Evolutionary conservation across 2,888 invertebrate species (phyloP).

Genomic region (Tolmerus cingulatus): DNA sequence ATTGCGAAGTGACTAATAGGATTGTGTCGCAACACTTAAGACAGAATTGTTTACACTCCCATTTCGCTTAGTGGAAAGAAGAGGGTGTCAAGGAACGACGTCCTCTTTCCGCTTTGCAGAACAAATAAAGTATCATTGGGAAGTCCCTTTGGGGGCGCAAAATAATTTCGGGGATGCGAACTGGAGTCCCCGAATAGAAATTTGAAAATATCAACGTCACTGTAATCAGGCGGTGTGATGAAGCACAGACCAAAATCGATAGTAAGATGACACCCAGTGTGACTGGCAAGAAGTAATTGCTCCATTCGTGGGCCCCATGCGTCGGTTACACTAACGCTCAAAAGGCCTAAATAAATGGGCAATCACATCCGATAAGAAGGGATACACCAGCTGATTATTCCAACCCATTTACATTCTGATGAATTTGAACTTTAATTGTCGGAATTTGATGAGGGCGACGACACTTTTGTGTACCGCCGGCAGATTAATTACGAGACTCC

Average conservation of each 20-base stretch:
- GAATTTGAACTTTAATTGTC: constrained; percentile 37
- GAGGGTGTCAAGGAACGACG: not conserved
- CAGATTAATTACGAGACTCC: constrained; percentile 10
- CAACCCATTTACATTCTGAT: constrained; percentile 25
- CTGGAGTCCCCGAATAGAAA: not conserved
- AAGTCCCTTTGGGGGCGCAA: not conserved
- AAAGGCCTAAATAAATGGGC: constrained; percentile 7
- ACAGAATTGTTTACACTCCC: constrained; percentile 18
- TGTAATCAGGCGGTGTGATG: not conserved
- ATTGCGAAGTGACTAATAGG: constrained; percentile 25
- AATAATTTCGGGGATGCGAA: not conserved
- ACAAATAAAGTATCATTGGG: not conserved
- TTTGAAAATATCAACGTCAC: not conserved
- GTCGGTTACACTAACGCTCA: not conserved
- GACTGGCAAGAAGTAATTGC: constrained; percentile 16
- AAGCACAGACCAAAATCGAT: not conserved
- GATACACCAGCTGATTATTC: constrained; percentile 27
- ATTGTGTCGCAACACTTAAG: constrained; percentile 34
- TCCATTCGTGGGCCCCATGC: not conserved
- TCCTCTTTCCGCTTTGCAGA: not conserved
- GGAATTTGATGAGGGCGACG: constrained; percentile 30
- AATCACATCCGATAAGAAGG: constrained; percentile 15
- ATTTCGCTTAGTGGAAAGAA: not conserved
- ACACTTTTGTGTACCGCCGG: constrained; percentile 20
- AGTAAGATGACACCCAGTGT: not conserved